phyloP scores from a whole-genome alignment of 2,113 vertebrate genomes.

The Perognathus longimembris region DNA sequence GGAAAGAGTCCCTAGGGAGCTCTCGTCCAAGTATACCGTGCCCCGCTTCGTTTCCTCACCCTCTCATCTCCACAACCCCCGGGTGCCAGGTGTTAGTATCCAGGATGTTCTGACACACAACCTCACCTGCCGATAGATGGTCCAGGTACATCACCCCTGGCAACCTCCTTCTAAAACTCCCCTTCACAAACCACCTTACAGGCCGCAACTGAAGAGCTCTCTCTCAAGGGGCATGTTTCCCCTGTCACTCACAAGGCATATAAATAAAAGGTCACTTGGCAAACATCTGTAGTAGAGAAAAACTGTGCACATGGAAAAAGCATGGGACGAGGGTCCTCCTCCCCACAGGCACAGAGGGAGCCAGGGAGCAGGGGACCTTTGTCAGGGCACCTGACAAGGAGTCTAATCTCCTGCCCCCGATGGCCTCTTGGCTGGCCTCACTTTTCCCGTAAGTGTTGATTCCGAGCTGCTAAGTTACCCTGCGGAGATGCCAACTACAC shows the following conservation, averaged over 20 bases:
- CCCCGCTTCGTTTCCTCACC: not conserved
- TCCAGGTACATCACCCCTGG: not conserved
- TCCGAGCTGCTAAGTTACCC: constrained; percentile 21
- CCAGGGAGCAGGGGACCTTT: not conserved
- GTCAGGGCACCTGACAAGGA: not conserved
- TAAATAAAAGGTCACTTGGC: not conserved
- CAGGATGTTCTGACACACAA: not conserved
- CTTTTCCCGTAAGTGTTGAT: not conserved
- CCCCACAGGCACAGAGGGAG: not conserved
- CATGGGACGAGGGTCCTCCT: not conserved
- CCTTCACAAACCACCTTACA: not conserved
- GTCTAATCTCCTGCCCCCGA: constrained; percentile 28
- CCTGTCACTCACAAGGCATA: not conserved
- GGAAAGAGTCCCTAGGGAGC: not conserved
- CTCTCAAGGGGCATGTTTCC: not conserved
- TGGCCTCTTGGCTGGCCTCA: not conserved
- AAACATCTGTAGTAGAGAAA: not conserved
- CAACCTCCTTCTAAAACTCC: not conserved
- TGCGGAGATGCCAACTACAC: not conserved
- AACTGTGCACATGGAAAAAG: not conserved
- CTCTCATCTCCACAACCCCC: not conserved
- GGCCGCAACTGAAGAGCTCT: not conserved
- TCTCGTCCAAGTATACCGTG: not conserved
- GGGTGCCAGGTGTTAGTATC: not conserved
- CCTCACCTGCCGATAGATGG: not conserved